phyloP scores from a whole-genome alignment of 2,888 invertebrate species.

The Trachelus tabidus region DNA sequence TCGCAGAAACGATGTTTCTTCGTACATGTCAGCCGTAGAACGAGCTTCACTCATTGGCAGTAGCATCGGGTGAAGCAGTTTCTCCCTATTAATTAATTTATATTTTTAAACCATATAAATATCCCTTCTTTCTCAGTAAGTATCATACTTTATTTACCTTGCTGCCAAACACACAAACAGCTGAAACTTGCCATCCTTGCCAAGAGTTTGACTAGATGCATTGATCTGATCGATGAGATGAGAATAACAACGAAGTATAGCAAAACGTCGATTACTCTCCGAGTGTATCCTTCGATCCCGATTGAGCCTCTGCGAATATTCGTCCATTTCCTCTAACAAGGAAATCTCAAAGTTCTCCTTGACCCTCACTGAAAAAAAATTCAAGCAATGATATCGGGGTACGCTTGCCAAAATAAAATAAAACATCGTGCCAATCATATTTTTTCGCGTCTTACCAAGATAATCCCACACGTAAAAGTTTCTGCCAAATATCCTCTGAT shows the following conservation, averaged over 20 bases:
- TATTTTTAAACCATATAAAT: background rate
- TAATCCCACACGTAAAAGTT: conserved; percentile 99
- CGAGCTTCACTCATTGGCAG: conserved; percentile 91
- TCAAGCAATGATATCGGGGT: background rate
- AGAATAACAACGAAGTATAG: conserved; percentile 89
- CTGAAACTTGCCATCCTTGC: conserved; percentile 98
- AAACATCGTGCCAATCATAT: no score
- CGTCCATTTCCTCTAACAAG: conserved; percentile 72
- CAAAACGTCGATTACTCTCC: conserved; percentile 57
- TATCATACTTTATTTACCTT: conserved; percentile 71
- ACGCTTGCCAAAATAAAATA: no score
- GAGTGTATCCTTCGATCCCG: conserved; percentile 49
- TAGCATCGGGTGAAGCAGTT: conserved; percentile 89
- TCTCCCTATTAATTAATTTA: conserved; percentile 73
- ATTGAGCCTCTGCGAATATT: conserved; percentile 59
- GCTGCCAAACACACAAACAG: conserved; percentile 94
- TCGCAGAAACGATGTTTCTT: conserved; percentile 94
- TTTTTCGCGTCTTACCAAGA: conserved; percentile 76
- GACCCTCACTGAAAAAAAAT: conserved; percentile 73
- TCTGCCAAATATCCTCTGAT: conserved; percentile 89
- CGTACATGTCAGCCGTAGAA: conserved; percentile 93
- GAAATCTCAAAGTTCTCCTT: conserved; percentile 86
- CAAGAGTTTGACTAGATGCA: conserved; percentile 85
- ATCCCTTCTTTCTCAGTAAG: background rate
- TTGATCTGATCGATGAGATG: conserved; percentile 91